Percentiles rank a stretch among this genome's conserved stretches.
These are phyloP conservation scores for Lanistes nyassanus DNA, from an alignment of 1,140 invertebrate genomes.

Conservation along the genomic window DNA sequence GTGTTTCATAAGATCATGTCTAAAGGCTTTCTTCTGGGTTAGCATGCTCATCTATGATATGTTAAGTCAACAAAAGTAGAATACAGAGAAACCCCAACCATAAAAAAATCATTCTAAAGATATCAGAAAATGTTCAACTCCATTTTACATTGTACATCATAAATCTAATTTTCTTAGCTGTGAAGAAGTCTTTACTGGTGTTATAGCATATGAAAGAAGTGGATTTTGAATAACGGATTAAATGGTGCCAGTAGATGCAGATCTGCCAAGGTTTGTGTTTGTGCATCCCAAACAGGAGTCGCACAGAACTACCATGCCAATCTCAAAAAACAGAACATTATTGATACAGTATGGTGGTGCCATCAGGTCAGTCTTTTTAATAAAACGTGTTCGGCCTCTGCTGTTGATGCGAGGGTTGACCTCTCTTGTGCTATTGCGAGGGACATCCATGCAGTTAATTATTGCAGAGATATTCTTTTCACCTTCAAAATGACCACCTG, in stretches of 20 bases:
- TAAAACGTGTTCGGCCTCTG: conserved; percentile 31
- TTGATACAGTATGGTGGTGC: conserved; percentile 27
- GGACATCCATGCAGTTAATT: conserved; percentile 28
- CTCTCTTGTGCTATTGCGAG: conserved; percentile 15
- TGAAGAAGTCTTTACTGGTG: too few species aligned
- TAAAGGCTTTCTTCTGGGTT: too few species aligned
- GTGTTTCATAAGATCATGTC: too few species aligned
- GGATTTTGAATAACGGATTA: not conserved
- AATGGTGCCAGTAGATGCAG: not conserved
- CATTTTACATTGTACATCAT: too few species aligned
- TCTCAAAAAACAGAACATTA: conserved; percentile 23
- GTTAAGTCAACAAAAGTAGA: too few species aligned
- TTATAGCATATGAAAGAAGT: not conserved
- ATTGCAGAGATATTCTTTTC: conserved; percentile 3
- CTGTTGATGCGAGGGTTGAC: conserved; percentile 12
- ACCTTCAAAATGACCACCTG: not conserved
- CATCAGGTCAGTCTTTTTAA: conserved; percentile 28
- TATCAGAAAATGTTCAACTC: too few species aligned
- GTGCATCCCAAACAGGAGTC: not conserved
- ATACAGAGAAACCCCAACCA: too few species aligned
- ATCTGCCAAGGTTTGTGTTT: not conserved
- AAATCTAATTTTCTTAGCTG: too few species aligned
- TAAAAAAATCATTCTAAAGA: too few species aligned
- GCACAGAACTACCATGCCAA: conserved; percentile 13
- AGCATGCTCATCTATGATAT: too few species aligned